Base-by-base conservation (phyloP, 2,113 vertebrate species). In the Eurypyga helias region DNA sequence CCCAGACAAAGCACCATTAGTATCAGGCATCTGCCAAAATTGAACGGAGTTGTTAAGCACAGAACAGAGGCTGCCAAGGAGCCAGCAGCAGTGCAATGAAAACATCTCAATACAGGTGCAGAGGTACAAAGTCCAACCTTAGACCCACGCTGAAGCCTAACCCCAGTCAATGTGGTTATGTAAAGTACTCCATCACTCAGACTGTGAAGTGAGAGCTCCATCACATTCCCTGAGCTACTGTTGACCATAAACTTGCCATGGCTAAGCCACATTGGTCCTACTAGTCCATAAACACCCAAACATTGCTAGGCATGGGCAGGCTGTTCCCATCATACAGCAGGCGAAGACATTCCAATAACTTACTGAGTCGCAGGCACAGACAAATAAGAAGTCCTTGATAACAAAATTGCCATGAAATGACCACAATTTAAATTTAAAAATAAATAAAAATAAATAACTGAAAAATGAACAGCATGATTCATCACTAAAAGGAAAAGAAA, bases 391-490 rank as follows among this genome's bases (percentile, higher is more conserved):
- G 23, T 81, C 38, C 34, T 75, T 85, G 84, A 78, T 66, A 93
- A 83, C 15, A 82, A 79, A 52, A 67, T 20, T 78, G 11, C 21
- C 36, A 64, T 24, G 10, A 89, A 82, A 76, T 69, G 3, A 60
- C 7, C 7, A 46, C 46, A 57, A 67, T 81, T 75, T 52, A 72
- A 77, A 79, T 69, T 54, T 82, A 55, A 90, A 60, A 21, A 61
- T 11, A 64, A 21, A 65, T 21, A 6, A 49, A 61, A 36, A 26
- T 12, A 46, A 91, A 67, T 71, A 89, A 91, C 66, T 91, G 31
- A 70, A 88, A 87, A 98, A 96, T 58, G 3, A 96, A 89, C 72
- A 79, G 55, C 57, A 87, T 91, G n/a, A 81, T 84, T 89, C 54
- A 72, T 83, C 81, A 46, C 54, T 65, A 33, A 73, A 88, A 81